These are phyloP conservation scores for Poecilia gillii DNA, from an alignment of 2,797 vertebrate species.

Conservation along the genomic window DNA sequence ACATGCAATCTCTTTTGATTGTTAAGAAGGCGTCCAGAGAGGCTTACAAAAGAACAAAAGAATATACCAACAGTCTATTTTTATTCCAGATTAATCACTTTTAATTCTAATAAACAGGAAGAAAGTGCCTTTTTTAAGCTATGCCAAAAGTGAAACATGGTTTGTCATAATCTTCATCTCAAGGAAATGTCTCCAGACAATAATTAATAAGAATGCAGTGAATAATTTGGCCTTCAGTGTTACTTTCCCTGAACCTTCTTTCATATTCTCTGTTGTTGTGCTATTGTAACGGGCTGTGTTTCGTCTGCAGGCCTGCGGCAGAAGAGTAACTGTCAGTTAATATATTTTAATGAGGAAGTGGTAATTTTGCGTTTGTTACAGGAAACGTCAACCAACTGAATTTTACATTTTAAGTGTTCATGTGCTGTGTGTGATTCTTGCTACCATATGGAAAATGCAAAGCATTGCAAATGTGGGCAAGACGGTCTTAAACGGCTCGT, in stretches of 20 bases:
- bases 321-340: not conserved
- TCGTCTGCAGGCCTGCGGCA: conserved; percentile 11
- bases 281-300: not conserved
- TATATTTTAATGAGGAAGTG: conserved; percentile 37
- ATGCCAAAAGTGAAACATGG: not conserved
- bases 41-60: not conserved
- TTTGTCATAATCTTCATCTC: not conserved
- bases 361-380: conserved; percentile 7
- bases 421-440: not conserved
- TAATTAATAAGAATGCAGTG: not conserved
- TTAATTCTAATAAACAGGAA: not conserved
- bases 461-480: not conserved
- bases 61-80: not conserved
- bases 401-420: not conserved
- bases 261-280: not conserved
- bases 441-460: not conserved
- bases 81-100: not conserved
- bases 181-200: not conserved
- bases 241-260: not conserved
- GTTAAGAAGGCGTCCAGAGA: not conserved
- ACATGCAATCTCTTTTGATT: not conserved
- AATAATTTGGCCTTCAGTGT: not conserved
- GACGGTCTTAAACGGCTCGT: not conserved
- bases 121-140: not conserved
- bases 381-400: conserved; percentile 34